These are phyloP conservation scores for Drosophila anomelani DNA, from an alignment of 2,888 invertebrate species.

Conservation along the genomic window DNA sequence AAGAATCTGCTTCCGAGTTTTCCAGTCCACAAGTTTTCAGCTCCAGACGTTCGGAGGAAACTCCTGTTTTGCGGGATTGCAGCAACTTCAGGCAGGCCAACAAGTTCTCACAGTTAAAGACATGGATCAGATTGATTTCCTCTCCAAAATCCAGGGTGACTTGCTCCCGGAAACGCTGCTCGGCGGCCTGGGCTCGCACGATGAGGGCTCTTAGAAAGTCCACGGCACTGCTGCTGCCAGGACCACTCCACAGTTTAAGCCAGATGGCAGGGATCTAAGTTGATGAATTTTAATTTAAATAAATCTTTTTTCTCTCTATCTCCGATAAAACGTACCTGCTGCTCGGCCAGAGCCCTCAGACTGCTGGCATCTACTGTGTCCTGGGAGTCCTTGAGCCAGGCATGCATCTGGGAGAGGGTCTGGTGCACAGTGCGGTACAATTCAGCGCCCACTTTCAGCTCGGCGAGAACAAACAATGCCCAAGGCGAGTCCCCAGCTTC, in stretches of 20 bases:
- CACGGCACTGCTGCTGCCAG: constrained; percentile 70
- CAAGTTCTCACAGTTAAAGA: constrained; percentile 83
- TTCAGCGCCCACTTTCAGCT: constrained; percentile 77
- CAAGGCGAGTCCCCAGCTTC: constrained; percentile 69
- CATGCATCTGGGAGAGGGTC: constrained; percentile 78
- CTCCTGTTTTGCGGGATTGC: constrained; percentile 75
- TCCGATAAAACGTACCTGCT: constrained; percentile 65
- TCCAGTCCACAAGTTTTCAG: constrained; percentile 24
- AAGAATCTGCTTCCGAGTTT: constrained; percentile 5
- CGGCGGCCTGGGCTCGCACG: constrained; percentile 79
- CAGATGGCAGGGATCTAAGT: constrained; percentile 80
- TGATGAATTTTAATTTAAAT: too few relatives aligned
- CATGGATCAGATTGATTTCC: constrained; percentile 77
- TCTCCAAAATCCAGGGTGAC: constrained; percentile 72
- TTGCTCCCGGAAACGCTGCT: constrained; percentile 76
- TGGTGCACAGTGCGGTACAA: constrained; percentile 82
- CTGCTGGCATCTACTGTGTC: constrained; percentile 62
- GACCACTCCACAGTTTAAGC: constrained; percentile 83
- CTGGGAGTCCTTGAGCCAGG: constrained; percentile 69
- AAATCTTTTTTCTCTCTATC: too few relatives aligned
- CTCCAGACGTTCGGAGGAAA: constrained; percentile 80
- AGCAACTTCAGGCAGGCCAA: constrained; percentile 82
- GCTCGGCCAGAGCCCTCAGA: constrained; percentile 75
- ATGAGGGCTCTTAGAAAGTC: constrained; percentile 83
- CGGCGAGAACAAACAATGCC: constrained; percentile 81